Evolutionary conservation across 2,888 invertebrate species (phyloP), one percentile per base, ranked within the genome.

Genomic region (Trachelus tabidus): DNA sequence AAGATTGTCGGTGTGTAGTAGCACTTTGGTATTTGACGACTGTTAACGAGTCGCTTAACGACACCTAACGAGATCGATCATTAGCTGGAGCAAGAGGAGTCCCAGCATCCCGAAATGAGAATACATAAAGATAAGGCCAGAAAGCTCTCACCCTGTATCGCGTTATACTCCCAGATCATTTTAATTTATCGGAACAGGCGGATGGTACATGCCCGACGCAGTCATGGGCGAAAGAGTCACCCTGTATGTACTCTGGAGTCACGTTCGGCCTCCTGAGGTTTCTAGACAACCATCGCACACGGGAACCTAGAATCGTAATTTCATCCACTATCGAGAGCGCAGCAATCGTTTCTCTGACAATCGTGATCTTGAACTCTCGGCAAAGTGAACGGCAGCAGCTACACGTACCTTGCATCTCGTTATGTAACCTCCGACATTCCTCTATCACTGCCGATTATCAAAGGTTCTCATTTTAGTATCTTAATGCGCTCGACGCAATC

Each of bases 341-440:
- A 23, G 40, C n/a, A 11, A 33, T 75, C 69, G 69, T 31, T 40
- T 1, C 31, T 35, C 30, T 71, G 77, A 71, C 69, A 77, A 77
- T 40, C 33, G 71, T 71, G 77, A 71, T 77, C 77, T 77, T 77
- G 77, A 77, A 77, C 77, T 77, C 77, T 34, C 69, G 34, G 37
- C 69, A 33, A 35, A 69, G 77, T 74, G 75, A 77, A 37, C 69
- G 75, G 77, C 75, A 75, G 69, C 68, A 56, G 71, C 77, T 77
- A 69, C 75, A 75, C 69, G 77, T n/a, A 23, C 34, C 77, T 40
- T 75, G 73, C 77, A 77, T 34, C 12, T 68, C 68, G 40, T 77
- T 77, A 74, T 68, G 77, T 35, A 77, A 77, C 3, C 34, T 15
- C 71, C 56, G 56, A 23, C 23, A 56, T 23, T 56, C 23, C 9